phyloP scores from a whole-genome alignment of 2,113 vertebrate species.

The Hyaena hyaena region DNA sequence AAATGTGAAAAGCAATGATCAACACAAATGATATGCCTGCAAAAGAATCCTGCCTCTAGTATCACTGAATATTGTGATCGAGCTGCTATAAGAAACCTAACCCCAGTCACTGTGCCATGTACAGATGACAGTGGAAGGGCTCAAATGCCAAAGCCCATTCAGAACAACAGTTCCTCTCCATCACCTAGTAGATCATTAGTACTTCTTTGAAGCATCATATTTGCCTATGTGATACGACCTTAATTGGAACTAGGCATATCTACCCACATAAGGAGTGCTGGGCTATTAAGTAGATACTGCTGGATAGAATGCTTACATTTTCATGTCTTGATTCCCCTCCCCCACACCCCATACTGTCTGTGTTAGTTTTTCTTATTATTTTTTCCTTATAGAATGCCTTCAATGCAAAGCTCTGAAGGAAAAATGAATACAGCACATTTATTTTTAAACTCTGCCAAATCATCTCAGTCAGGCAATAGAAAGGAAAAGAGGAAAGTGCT shows the following conservation, averaged over 20 bases:
- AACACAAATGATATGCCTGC: background rate
- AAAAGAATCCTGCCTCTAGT: background rate
- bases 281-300: background rate
- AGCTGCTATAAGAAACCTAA: slow-evolving; percentile 10
- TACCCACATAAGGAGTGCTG: background rate
- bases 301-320: background rate
- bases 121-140: slow-evolving; percentile 48
- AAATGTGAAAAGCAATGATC: background rate
- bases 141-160: background rate
- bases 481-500: slow-evolving; percentile 50
- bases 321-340: background rate
- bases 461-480: slow-evolving; percentile 69
- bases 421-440: slow-evolving; percentile 79
- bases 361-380: slow-evolving; percentile 25
- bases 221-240: background rate
- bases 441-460: slow-evolving; percentile 79
- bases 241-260: background rate
- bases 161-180: background rate
- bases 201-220: background rate
- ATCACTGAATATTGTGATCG: slow-evolving; percentile 2
- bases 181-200: background rate
- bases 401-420: slow-evolving; percentile 64
- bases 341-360: background rate
- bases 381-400: background rate
- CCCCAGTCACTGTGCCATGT: background rate